Evolutionary conservation across 2,888 invertebrate genomes (phyloP).

Genomic region (Pterostichus madidus): DNA sequence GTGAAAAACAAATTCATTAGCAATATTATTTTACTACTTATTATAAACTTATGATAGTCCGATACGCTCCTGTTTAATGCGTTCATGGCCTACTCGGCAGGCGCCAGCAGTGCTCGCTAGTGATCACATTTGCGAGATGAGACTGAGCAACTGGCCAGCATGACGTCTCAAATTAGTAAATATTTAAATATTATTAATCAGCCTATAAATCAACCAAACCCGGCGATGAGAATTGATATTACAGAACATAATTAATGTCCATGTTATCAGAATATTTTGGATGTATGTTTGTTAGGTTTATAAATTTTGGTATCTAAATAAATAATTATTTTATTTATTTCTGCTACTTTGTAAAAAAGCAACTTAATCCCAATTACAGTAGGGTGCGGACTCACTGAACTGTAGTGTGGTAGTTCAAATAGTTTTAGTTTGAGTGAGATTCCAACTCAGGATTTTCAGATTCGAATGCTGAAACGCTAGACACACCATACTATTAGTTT

Average conservation of each 20-base stretch:
- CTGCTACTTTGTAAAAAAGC: too few relatives aligned
- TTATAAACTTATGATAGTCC: neutral
- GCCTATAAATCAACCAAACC: constrained; percentile 23
- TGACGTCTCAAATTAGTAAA: constrained; percentile 42
- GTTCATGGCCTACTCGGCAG: constrained; percentile 3
- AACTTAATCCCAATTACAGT: too few relatives aligned
- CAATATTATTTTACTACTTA: constrained; percentile 12
- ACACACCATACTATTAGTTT: too few relatives aligned
- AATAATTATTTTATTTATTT: too few relatives aligned
- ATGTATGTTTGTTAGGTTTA: neutral
- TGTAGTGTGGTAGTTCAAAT: too few relatives aligned
- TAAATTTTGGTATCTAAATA: neutral
- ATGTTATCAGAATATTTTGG: neutral
- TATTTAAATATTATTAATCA: constrained; percentile 31
- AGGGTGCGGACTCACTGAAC: too few relatives aligned
- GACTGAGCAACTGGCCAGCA: neutral
- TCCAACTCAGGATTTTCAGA: too few relatives aligned
- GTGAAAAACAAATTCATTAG: constrained; percentile 40
- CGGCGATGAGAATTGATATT: constrained; percentile 10
- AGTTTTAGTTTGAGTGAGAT: too few relatives aligned
- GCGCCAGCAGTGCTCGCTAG: constrained; percentile 15
- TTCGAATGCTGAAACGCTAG: too few relatives aligned
- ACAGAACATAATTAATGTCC: constrained; percentile 11
- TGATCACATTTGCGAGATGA: neutral
- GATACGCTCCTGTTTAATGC: constrained; percentile 31